Evolutionary conservation across 2,888 invertebrate genomes (phyloP), one percentile per base, ranked within the genome.

Genomic region (Tipula unca): DNA sequence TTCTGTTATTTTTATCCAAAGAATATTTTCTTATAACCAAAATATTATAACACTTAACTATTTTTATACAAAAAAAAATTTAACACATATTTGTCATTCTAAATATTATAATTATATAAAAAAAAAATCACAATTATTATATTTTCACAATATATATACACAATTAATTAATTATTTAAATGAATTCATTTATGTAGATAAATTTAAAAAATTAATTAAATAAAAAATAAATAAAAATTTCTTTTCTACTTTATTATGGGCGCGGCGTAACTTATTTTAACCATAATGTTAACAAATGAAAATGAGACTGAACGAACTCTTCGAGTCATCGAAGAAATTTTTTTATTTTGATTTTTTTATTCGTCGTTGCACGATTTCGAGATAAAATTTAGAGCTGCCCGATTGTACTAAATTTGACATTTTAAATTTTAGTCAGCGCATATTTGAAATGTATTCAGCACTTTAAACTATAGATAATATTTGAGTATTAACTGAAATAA

Each of bases 261-360:
- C 84, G 84, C 84, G 84, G 84, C 84, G 84, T 84, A 36, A 36
- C 36, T 84, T 84, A 84, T 84, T 84, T 36, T 25, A 84, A 36
- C 84, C 84, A 84, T 84, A 35, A 25, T 25, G 84, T 84, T 32
- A 36, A 84, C 84, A 69, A 69, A 69, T 69, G 69, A 69, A 69
- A 69, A 69, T 69, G 69, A 69, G 69, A 69, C 69, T 69, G 69
- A 69, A 69, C 69, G 69, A 69, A 69, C 32, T 32, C 32, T 32
- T 32, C 32, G 4, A 32, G 32, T 32, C 6, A 32, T n/a, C n/a
- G n/a, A n/a, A n/a, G 10, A 10, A 25, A 69, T 69, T 69, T 69
- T 69, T 69, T 25, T 69, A 69, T 69, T 69, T 69, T 69, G 25
- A 25, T 69, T 69, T 32, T 32, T 32, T 32, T 0, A 32, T 69